These are phyloP conservation scores for Stratiomys singularior DNA, from an alignment of 2,888 invertebrate genomes.

Conservation along the genomic window DNA sequence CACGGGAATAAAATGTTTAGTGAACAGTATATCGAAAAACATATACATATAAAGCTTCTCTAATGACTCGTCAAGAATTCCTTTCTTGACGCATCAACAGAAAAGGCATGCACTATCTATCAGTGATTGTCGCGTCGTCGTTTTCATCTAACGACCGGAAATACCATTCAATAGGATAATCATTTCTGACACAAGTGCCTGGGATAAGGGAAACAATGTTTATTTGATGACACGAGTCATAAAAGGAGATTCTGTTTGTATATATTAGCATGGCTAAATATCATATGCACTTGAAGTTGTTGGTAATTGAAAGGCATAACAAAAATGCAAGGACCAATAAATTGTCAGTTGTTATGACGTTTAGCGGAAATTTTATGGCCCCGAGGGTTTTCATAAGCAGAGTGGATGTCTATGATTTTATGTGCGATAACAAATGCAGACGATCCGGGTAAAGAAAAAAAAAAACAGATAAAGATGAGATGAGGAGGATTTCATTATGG, in stretches of 20 bases:
- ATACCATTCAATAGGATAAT: conserved; percentile 44
- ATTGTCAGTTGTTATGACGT: background rate
- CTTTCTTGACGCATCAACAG: background rate
- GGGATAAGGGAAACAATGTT: background rate
- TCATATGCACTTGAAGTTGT: background rate
- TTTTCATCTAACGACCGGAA: conserved; percentile 26
- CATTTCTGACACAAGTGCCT: conserved; percentile 39
- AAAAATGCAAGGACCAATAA: background rate
- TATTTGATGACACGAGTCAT: conserved; percentile 24
- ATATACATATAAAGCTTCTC: background rate
- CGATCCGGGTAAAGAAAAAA: too few species aligned
- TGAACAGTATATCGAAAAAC: too few species aligned
- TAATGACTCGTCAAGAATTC: conserved; percentile 24
- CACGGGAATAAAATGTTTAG: too few species aligned
- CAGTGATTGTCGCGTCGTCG: conserved; percentile 3
- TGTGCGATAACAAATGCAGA: too few species aligned
- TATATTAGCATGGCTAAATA: background rate
- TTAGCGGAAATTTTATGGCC: background rate
- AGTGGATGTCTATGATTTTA: too few species aligned
- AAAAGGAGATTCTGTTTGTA: background rate
- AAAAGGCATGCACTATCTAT: background rate
- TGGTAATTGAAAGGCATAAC: background rate
- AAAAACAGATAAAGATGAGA: too few species aligned
- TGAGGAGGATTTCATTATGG: too few species aligned
- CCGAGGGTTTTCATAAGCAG: too few species aligned